Percentiles rank a stretch among this genome's conserved stretches.
Evolutionary conservation across 2,888 invertebrate genomes (phyloP).

Genomic region (Falcaria lacertinaria): DNA sequence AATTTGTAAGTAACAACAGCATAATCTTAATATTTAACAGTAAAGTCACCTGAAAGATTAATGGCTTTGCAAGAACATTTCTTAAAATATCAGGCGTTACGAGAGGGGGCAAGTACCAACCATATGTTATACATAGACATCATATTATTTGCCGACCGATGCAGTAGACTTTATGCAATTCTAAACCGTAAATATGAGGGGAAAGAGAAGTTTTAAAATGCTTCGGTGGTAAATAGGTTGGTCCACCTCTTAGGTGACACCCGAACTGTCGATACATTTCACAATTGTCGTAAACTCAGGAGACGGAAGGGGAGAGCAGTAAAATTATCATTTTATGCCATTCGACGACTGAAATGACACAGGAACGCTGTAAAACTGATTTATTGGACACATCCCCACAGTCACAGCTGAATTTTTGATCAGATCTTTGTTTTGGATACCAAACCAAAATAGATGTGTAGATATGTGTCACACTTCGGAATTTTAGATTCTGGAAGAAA

Average conservation of each 20-base stretch:
- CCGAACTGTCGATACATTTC: slow-evolving; percentile 79
- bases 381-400: slow-evolving; percentile 74
- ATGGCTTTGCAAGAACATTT: slow-evolving; percentile 55
- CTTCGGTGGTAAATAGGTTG: slow-evolving; percentile 18
- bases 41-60: slow-evolving; percentile 70
- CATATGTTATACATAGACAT: slow-evolving; percentile 59
- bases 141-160: slow-evolving; percentile 15
- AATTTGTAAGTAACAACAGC: slow-evolving; percentile 17
- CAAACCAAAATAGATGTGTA: slow-evolving; percentile 26
- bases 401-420: slow-evolving; percentile 77
- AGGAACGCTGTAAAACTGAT: slow-evolving; percentile 79
- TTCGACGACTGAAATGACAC: slow-evolving; percentile 79
- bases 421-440: slow-evolving; percentile 70
- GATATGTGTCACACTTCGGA: slow-evolving; percentile 1
- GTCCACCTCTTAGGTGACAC: slow-evolving; percentile 69
- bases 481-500: too few species aligned
- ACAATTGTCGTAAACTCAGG: slow-evolving; percentile 77
- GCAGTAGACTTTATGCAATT: slow-evolving; percentile 24
- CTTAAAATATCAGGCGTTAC: slow-evolving; percentile 55
- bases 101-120: slow-evolving; percentile 44
- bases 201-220: slow-evolving; percentile 22
- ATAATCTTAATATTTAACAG: slow-evolving; percentile 37
- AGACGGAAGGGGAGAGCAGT: slow-evolving; percentile 77
- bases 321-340: slow-evolving; percentile 80
- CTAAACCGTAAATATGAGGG: slow-evolving; percentile 30